A percentile compares a stretch with the other conserved stretches of the same genome.
Evolutionary conservation across 2,113 vertebrate genomes (phyloP).

Genomic region (Muntiacus muntjak): DNA sequence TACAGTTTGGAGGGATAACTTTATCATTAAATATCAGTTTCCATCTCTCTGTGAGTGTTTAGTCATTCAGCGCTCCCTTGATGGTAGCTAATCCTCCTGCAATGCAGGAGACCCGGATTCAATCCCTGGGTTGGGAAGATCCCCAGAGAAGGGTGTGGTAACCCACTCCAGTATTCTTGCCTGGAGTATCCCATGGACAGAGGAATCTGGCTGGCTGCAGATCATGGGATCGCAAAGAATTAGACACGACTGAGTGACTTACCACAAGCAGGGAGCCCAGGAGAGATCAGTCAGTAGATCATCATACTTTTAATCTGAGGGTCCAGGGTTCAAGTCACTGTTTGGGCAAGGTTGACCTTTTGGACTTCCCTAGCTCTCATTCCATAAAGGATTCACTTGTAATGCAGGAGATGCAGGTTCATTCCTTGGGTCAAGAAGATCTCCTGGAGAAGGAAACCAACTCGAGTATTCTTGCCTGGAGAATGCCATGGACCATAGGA

Average conservation of each 20-base stretch:
- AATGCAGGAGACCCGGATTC: not conserved
- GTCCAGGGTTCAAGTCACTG: not conserved
- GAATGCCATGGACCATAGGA: not conserved
- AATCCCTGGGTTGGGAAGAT: not conserved
- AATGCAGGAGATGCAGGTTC: not conserved
- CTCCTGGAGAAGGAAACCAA: not conserved
- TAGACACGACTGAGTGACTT: not conserved
- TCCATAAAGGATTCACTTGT: not conserved
- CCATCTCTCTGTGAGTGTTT: not conserved
- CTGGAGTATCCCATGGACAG: not conserved
- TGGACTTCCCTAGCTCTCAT: not conserved
- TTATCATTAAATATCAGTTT: not conserved
- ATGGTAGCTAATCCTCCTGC: not conserved
- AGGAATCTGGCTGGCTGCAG: not conserved
- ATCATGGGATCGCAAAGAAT: not conserved
- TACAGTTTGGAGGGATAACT: not conserved
- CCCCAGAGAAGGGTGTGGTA: not conserved
- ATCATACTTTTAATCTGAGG: not conserved
- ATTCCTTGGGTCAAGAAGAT: not conserved
- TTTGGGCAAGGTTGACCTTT: not conserved
- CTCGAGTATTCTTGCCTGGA: not conserved
- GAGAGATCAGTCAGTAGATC: not conserved
- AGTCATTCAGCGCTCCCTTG: not conserved
- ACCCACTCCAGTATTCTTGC: not conserved
- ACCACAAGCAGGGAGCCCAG: not conserved